Percentiles rank a stretch among this genome's conserved stretches.
Evolutionary conservation across 2,888 invertebrate species (phyloP).

Genomic region (Troides helena): DNA sequence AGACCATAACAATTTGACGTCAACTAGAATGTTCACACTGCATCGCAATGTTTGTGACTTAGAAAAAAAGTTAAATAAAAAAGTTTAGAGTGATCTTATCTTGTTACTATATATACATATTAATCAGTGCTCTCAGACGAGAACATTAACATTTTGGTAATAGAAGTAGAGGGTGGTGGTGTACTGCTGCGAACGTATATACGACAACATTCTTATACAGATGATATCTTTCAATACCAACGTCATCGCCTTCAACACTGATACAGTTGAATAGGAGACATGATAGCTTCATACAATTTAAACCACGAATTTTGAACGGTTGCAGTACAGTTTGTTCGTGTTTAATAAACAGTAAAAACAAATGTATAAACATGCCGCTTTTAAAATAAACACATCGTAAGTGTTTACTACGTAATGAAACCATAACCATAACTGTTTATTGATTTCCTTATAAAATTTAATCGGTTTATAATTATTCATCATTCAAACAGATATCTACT

Average conservation of each 20-base stretch:
- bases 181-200: too few relatives aligned
- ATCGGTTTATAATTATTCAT: conserved; percentile 18
- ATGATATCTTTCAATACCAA: not conserved
- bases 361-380: conserved; percentile 12
- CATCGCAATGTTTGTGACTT: too few relatives aligned
- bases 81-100: too few relatives aligned
- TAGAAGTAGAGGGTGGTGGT: too few relatives aligned
- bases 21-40: too few relatives aligned
- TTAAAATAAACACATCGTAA: conserved; percentile 20
- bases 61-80: too few relatives aligned
- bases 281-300: not conserved
- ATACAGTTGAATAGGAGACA: not conserved
- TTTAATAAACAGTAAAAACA: conserved; percentile 10
- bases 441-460: conserved; percentile 24
- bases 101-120: too few relatives aligned
- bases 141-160: too few relatives aligned
- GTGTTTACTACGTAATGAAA: conserved; percentile 14
- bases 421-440: conserved; percentile 22
- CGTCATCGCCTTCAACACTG: not conserved
- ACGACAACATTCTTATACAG: too few relatives aligned
- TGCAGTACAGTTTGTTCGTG: not conserved
- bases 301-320: not conserved
- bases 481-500: not conserved
- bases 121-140: too few relatives aligned
- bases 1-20: too few relatives aligned